Percentiles rank a stretch among this genome's conserved stretches.
Conservation (phyloP, 2,888 invertebrate species). For the Aspidiotus destructor region DNA sequence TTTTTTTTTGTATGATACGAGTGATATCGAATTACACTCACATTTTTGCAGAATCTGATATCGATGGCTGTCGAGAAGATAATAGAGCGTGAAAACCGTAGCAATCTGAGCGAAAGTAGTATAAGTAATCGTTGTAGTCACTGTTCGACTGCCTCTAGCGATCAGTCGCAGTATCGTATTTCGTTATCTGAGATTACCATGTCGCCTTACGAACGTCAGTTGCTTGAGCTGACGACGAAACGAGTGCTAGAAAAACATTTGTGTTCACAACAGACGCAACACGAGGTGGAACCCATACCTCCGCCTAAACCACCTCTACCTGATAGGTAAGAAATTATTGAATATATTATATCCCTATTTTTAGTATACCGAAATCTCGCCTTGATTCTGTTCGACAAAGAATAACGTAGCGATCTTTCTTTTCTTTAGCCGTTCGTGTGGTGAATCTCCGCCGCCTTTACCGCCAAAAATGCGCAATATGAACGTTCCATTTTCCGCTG, state of each 20-base stretch:
- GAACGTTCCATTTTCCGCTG: slow-evolving; percentile 22
- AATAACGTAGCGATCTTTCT: no score
- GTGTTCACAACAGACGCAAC: slow-evolving; percentile 64
- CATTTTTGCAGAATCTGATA: slow-evolving; percentile 53
- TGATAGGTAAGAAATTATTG: slow-evolving; percentile 48
- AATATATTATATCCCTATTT: no score
- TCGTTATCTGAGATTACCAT: slow-evolving; percentile 70
- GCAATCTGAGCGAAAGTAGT: slow-evolving; percentile 19
- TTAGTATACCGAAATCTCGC: no score
- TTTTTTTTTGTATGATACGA: no score
- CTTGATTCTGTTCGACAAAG: no score
- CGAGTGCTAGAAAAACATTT: slow-evolving; percentile 39
- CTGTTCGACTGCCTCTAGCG: slow-evolving; percentile 33
- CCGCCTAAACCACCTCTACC: slow-evolving; percentile 87
- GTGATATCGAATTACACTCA: no score
- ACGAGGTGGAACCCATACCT: slow-evolving; percentile 50
- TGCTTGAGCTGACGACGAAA: slow-evolving; percentile 50
- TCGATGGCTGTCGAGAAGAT: slow-evolving; percentile 74
- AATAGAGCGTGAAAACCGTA: slow-evolving; percentile 35
- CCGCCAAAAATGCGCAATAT: slow-evolving; percentile 50
- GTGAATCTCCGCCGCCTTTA: slow-evolving; percentile 50
- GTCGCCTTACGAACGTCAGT: slow-evolving; percentile 65
- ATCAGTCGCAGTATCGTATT: slow-evolving; percentile 39
- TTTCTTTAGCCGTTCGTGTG: background rate
- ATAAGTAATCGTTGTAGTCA: slow-evolving; percentile 26